Evolutionary conservation across 2,888 invertebrate species (phyloP).

Genomic region (Phortica okadai): DNA sequence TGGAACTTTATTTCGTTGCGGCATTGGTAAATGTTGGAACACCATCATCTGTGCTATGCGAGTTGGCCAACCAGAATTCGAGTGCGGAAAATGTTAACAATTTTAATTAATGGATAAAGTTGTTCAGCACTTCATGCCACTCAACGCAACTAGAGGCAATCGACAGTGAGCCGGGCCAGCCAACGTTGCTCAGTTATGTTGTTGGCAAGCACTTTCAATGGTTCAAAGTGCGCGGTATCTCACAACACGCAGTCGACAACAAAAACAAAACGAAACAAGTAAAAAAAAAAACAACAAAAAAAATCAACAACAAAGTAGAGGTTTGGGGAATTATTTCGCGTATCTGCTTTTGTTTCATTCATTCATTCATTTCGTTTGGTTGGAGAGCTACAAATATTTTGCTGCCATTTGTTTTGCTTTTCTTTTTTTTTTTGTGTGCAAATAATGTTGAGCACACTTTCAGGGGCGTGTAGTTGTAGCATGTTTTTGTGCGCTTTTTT

Average conservation of each 20-base stretch:
- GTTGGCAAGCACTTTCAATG: constrained; percentile 14
- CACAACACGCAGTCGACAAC: not conserved
- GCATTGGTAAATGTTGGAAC: constrained; percentile 36
- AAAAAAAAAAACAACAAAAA: not conserved
- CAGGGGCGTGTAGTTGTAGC: constrained; percentile 12
- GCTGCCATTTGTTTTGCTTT: constrained; percentile 11
- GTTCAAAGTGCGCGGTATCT: constrained; percentile 16
- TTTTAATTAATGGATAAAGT: constrained; percentile 76
- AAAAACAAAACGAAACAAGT: not conserved
- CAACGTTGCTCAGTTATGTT: constrained; percentile 6
- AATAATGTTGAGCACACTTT: constrained; percentile 14
- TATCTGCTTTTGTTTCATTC: constrained; percentile 16
- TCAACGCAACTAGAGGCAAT: not conserved
- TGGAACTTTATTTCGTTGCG: not conserved
- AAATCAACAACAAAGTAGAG: not conserved
- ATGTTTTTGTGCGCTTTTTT: not conserved
- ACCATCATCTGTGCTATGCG: constrained; percentile 31
- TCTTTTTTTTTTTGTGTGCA: constrained; percentile 1
- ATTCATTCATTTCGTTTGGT: constrained; percentile 11
- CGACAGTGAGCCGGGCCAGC: not conserved
- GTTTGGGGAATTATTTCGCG: not conserved
- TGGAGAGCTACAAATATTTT: not conserved
- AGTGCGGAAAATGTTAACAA: constrained; percentile 60
- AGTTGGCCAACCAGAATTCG: constrained; percentile 55
- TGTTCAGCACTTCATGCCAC: constrained; percentile 57